These are phyloP conservation scores for Bradypodion ventrale DNA, from an alignment of 2,797 vertebrate species.

Conservation along the genomic window DNA sequence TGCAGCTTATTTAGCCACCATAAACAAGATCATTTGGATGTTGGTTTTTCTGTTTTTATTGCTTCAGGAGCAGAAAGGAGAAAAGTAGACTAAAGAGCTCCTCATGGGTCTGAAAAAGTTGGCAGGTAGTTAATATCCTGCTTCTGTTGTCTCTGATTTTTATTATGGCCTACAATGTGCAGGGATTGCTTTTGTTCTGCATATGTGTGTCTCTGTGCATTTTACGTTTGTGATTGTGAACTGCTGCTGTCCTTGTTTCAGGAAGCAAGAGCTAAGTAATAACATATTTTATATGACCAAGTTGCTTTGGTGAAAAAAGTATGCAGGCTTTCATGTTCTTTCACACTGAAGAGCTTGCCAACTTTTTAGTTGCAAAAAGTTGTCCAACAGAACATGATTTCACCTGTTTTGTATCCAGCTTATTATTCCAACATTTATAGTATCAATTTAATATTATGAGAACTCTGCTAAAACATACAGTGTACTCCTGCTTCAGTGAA, in stretches of 20 bases:
- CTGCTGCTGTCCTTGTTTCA: neutral
- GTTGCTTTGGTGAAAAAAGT: neutral
- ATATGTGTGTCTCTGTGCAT: neutral
- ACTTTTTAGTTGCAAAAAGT: neutral
- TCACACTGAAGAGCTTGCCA: neutral
- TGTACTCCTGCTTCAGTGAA: neutral
- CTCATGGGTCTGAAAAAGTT: constrained; percentile 62
- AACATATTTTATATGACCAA: neutral
- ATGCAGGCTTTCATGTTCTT: neutral
- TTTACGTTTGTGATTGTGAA: neutral
- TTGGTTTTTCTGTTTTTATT: constrained; percentile 83
- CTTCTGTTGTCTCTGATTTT: constrained; percentile 10
- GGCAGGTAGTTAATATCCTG: constrained; percentile 49
- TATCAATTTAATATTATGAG: neutral
- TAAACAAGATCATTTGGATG: constrained; percentile 94
- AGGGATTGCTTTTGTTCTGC: neutral
- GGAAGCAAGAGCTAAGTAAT: neutral
- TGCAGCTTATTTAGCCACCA: constrained; percentile 92
- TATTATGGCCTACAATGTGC: neutral
- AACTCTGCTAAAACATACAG: constrained; percentile 1
- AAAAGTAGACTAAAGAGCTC: constrained; percentile 56
- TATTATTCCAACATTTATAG: neutral
- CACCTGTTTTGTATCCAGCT: neutral
- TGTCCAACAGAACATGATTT: neutral
- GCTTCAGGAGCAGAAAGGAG: constrained; percentile 66